phyloP scores from a whole-genome alignment of 1,140 invertebrate species.

The Drosophila ogumai region DNA sequence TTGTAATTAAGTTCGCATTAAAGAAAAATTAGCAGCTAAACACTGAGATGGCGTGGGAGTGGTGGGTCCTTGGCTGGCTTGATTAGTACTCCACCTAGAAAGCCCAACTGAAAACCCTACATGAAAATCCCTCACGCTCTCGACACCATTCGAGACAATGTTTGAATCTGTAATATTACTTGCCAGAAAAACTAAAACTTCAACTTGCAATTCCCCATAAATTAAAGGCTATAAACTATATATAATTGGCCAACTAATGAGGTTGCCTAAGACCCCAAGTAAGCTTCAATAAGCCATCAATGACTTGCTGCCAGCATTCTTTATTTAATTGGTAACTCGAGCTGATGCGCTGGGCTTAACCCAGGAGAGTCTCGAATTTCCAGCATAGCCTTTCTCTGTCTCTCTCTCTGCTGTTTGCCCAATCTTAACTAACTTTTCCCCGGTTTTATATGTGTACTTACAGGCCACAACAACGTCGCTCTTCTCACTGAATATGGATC shows the following conservation, averaged over 20 bases:
- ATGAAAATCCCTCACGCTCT: background rate
- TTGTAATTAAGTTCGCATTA: conserved; percentile 80
- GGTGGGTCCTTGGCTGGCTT: conserved; percentile 26
- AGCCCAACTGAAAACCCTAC: background rate
- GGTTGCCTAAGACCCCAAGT: background rate
- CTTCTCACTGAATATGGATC: conserved; percentile 95
- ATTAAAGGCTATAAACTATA: background rate
- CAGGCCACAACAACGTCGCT: conserved; percentile 94
- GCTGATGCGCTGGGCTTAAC: background rate
- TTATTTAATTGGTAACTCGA: conserved; percentile 24
- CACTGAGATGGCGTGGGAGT: conserved; percentile 32
- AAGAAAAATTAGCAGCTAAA: conserved; percentile 74
- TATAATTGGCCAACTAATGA: conserved; percentile 6
- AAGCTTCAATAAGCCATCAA: background rate
- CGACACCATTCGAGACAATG: background rate
- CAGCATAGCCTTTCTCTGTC: no score
- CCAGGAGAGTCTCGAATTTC: conserved; percentile 15
- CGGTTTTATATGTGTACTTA: conserved; percentile 87
- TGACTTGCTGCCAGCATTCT: background rate
- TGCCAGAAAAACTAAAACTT: background rate
- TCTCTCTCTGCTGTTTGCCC: background rate
- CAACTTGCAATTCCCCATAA: background rate
- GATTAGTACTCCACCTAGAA: conserved; percentile 39
- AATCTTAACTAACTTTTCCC: background rate
- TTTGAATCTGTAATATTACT: background rate